Base-by-base conservation (phyloP, 2,888 invertebrate genomes). In the Orthosia cruda region DNA sequence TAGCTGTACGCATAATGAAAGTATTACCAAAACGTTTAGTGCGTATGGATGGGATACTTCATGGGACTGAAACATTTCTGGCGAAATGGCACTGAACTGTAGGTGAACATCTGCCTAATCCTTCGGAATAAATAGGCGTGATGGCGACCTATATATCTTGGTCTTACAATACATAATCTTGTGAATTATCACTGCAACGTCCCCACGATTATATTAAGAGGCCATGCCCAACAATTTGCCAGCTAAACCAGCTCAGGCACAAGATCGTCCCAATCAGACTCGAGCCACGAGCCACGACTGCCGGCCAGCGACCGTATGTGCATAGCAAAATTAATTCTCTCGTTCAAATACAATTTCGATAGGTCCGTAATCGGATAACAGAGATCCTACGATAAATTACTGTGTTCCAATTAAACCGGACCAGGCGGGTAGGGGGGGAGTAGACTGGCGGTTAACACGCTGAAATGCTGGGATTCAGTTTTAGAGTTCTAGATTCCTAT, bases 351-450 rank as follows among this genome's bases (percentile, higher is more conserved):
- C 92, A 92, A 93, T 93, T 92, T 89, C 89, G 90, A 93, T 92
- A 88, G 91, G 89, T 88, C 87, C 88, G 92, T 93, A 92, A 93
- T 93, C 92, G 88, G 93, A 92, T 93, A 92, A 91, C 92, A 86
- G 89, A 92, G 92, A 93, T 93, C 92, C 91, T 87, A 84, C 91
- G 91, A 93, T 93, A 93, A 93, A 93, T 93, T 93, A 90, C 91
- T 90, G 88, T 89, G 89, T 90, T 92, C 93, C 93, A 93, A 93
- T 93, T 93, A 93, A 91, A 93, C 87, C 74, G 86, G 89, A 81
- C 89, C 89, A 83, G 88, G 86, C 85, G 79, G 89, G 82, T 69
- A 61, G 50, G 50, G 70, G 73, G 40, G 26, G 0, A 32, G 16
- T 47, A 83, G 77, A 78, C 82, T 32, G 20, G 74, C 83, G 77